Evolutionary conservation across 2,113 vertebrate genomes (phyloP).

Genomic region (Egretta garzetta): DNA sequence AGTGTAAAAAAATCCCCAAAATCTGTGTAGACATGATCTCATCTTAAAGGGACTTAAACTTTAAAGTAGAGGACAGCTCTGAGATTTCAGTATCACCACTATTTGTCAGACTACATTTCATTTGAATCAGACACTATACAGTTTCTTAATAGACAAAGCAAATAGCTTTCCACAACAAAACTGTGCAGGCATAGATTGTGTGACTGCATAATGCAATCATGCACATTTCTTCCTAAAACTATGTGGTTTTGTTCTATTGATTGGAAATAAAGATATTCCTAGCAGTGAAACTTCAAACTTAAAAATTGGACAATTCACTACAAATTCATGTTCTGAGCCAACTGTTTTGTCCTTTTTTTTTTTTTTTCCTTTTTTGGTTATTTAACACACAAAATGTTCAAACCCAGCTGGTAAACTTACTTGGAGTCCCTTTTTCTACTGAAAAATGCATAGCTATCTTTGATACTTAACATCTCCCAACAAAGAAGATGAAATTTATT

Average conservation of each 20-base stretch:
- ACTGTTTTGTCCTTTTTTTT: not conserved
- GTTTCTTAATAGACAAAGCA: constrained; percentile 6
- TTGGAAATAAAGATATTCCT: constrained; percentile 8
- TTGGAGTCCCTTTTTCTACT: not conserved
- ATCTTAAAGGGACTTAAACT: not conserved
- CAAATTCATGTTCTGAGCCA: not conserved
- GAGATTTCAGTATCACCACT: not conserved
- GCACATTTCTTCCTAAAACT: constrained; percentile 20
- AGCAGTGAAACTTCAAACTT: not conserved
- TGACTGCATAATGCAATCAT: constrained; percentile 56
- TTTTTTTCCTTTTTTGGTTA: not conserved
- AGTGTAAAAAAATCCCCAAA: not conserved
- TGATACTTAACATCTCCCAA: not conserved
- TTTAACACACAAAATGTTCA: not conserved
- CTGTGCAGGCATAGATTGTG: not conserved
- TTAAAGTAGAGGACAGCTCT: not conserved
- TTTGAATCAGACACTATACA: not conserved
- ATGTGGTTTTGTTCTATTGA: constrained; percentile 25
- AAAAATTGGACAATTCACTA: not conserved
- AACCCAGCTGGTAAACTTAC: not conserved
- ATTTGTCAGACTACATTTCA: not conserved
- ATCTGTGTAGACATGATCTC: not conserved
- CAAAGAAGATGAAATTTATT: not conserved
- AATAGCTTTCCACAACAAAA: constrained; percentile 20
- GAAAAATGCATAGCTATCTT: not conserved